Base-by-base conservation (phyloP, 2,888 invertebrate species). In the Caenorhabditis sp. region DNA sequence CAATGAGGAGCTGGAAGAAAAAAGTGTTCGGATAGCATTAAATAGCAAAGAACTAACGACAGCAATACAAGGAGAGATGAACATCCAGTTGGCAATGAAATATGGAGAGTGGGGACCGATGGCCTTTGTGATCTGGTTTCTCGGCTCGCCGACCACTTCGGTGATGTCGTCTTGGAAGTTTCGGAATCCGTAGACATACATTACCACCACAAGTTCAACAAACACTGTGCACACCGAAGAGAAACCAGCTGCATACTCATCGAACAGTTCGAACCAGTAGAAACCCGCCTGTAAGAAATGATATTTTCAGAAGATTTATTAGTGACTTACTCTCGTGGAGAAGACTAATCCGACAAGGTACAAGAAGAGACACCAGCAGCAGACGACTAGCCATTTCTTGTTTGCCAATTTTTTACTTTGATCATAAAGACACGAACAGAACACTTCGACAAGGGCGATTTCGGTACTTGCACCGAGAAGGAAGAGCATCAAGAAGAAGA, bases 401-500 rank as follows among this genome's bases (percentile, higher is more conserved):
- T 83, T 77, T 6, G 85, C 51, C n/a, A 32, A 22, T 2, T 85
- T 86, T 56, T 84, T 86, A 32, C 83, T n/a, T n/a, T n/a, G 84
- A 47, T 89, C 89, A 55, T 83, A 83, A 18, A 89, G 68, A 9
- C 88, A 86, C 9, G 89, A 86, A 61, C 83, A 82, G 71, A 76
- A 62, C 22, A 78, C 71, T 40, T 71, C 62, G 44, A 74, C 83
- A 26, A 74, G 62, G 11, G 68, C 78, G 13, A 85, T 72, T 65
- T 83, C 80, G 1, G 83, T 88, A 61, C 85, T 85, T 65, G 92
- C 87, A 35, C 92, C 92, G n/a, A 92, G 87, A 15, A 91, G 89
- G 84, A 92, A 92, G 26, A 92, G 87, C 92, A 92, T 92, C 61
- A 92, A 37, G 84, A 92, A 92, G 87, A 92, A 92, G 2, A 92